Base-by-base conservation (phyloP, 1,140 invertebrate genomes). In the Papilio polyxenes region DNA sequence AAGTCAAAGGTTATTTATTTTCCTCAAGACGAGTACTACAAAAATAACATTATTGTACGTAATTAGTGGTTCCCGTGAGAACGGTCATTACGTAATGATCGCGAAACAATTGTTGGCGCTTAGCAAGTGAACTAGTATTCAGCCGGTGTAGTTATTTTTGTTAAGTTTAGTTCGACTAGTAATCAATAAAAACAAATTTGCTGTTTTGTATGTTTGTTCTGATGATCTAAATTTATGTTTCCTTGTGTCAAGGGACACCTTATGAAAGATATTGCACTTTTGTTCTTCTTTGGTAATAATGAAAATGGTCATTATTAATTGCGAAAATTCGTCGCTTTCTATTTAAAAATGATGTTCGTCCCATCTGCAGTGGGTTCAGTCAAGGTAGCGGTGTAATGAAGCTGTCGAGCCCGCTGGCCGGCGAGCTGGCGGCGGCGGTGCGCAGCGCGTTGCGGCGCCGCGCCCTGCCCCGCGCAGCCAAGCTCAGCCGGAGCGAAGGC, bases 401-500 rank as follows among this genome's bases (percentile, higher is more conserved):
- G 81, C 86, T 93, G 53, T 83, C 80, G 9, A 87, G 88, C 3
- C 86, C 89, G 3, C 75, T 89, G 75, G 88, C 86, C 1, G 65
- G 78, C 0, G 86, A 88, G 37, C 83, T 92, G 69, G 85, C 84
- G 17, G 75, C 81, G 0, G 89, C 92, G 0, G 56, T 90, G 40
- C 83, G 80, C 8, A 82, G 83, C 37, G 88, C 86, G 0, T 80
- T 88, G 9, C 53, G 31, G 31, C 80, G 75, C 23, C 79, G 74
- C 74, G 13, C 56, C 5, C 2, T 75, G 59, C 56, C 11, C 56
- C 51, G 49, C 51, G 49, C 80, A 40, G 83, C 85, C 65, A 86
- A 87, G 53, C 83, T 92, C 23, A 92, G 92, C 80, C 85, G 87
- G 31, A 92, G 92, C 78, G 91, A 93, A 44, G 89, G 90, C 0